phyloP scores from a whole-genome alignment of 2,888 invertebrate species.

The Rhyacophila evoluta region DNA sequence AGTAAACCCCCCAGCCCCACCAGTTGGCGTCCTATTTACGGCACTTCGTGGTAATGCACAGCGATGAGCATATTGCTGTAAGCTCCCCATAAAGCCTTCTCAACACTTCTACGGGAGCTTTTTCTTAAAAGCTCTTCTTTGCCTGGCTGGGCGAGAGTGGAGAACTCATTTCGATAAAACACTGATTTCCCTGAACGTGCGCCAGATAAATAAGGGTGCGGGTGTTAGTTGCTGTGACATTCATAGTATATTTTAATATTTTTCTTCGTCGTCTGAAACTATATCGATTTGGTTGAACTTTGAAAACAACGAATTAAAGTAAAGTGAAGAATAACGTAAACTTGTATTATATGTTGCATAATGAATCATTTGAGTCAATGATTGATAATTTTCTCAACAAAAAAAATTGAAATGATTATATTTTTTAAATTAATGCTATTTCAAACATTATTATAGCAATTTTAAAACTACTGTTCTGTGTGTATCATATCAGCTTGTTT shows the following conservation, averaged over 20 bases:
- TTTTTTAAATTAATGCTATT: too few species aligned
- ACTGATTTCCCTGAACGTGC: constrained; percentile 23
- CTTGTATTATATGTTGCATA: too few species aligned
- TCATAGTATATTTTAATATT: background rate
- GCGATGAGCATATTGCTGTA: constrained; percentile 41
- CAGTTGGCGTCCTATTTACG: background rate
- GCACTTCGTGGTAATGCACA: constrained; percentile 29
- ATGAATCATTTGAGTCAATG: too few species aligned
- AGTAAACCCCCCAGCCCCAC: background rate
- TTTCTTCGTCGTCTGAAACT: too few species aligned
- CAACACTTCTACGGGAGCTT: constrained; percentile 36
- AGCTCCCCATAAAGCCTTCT: constrained; percentile 37
- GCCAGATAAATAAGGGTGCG: background rate
- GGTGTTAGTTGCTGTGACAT: background rate
- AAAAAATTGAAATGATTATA: too few species aligned
- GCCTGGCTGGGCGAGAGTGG: constrained; percentile 25
- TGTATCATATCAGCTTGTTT: too few species aligned
- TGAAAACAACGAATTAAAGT: too few species aligned
- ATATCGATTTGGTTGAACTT: too few species aligned
- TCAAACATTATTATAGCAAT: too few species aligned
- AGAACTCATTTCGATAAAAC: constrained; percentile 46
- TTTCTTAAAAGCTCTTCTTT: constrained; percentile 38
- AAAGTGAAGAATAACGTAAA: too few species aligned
- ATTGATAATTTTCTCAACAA: too few species aligned
- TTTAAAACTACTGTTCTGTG: too few species aligned